Percentiles rank a stretch among this genome's conserved stretches.
Conservation (phyloP, 2,888 invertebrate species). For the Tachina lurida region DNA sequence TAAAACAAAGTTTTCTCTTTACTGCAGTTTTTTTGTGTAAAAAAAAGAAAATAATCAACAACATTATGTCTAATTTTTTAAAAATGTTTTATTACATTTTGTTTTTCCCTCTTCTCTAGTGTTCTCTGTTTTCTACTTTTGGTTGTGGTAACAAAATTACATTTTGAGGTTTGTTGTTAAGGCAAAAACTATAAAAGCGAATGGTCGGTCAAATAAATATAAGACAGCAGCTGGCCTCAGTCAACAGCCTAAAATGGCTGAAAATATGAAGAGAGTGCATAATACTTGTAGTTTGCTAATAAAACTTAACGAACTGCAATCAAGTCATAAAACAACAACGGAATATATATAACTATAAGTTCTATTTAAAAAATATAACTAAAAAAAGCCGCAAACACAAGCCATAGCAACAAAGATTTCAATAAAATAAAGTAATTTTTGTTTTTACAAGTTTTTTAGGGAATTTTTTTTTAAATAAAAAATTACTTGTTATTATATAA, state of each 20-base stretch:
- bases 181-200: slow-evolving; percentile 10
- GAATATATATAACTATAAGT: neutral
- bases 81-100: slow-evolving; percentile 13
- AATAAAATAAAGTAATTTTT: slow-evolving; percentile 35
- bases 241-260: neutral
- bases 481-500: no score
- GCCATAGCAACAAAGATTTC: slow-evolving; percentile 30
- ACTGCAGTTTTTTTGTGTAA: neutral
- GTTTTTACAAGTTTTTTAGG: no score
- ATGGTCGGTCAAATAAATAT: neutral
- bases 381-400: slow-evolving; percentile 4
- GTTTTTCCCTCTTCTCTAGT: neutral
- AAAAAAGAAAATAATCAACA: neutral
- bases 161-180: slow-evolving; percentile 59
- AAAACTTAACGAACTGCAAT: slow-evolving; percentile 69
- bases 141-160: slow-evolving; percentile 41
- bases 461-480: no score
- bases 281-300: slow-evolving; percentile 53
- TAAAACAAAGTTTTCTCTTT: neutral
- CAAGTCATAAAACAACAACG: slow-evolving; percentile 45
- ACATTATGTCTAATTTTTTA: slow-evolving; percentile 6
- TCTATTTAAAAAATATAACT: neutral
- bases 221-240: neutral
- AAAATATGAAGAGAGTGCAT: slow-evolving; percentile 19
- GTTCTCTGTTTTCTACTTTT: neutral